These are phyloP conservation scores for Trachymyrmex septentrionalis DNA, from an alignment of 1,140 invertebrate genomes.

Conservation along the genomic window DNA sequence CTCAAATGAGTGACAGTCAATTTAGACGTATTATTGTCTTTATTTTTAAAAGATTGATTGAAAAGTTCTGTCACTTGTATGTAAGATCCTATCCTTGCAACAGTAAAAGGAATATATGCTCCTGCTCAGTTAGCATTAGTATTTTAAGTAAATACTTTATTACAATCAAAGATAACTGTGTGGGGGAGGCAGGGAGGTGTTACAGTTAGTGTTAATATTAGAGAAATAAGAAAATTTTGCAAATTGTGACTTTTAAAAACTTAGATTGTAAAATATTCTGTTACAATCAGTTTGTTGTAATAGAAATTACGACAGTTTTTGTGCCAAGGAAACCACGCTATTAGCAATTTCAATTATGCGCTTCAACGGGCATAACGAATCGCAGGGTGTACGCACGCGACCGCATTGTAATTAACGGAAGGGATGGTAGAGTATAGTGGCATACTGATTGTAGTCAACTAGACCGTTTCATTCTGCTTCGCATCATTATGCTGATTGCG, in stretches of 20 bases:
- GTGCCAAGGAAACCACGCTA: constrained; percentile 34
- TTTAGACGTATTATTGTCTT: too few relatives aligned
- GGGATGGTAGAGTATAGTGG: constrained; percentile 37
- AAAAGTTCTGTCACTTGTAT: too few relatives aligned
- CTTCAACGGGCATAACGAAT: constrained; percentile 64
- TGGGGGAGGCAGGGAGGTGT: too few relatives aligned
- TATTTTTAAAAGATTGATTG: too few relatives aligned
- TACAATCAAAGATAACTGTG: too few relatives aligned
- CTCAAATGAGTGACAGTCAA: too few relatives aligned
- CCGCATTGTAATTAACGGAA: constrained; percentile 61
- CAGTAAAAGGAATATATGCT: too few relatives aligned
- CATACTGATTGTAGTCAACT: constrained; percentile 40
- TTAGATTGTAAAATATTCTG: background rate
- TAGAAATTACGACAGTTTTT: constrained; percentile 54
- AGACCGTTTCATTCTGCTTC: constrained; percentile 23
- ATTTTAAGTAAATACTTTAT: too few relatives aligned
- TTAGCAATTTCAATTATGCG: constrained; percentile 64
- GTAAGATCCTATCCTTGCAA: too few relatives aligned
- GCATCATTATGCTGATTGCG: constrained; percentile 30
- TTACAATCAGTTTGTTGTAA: background rate
- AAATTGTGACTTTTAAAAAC: background rate
- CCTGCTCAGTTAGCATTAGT: too few relatives aligned
- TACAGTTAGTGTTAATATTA: background rate
- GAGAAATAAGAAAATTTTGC: background rate
- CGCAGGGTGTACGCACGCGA: constrained; percentile 52